Conservation (phyloP, 2,113 vertebrate genomes). For the Platysternon megacephalum region DNA sequence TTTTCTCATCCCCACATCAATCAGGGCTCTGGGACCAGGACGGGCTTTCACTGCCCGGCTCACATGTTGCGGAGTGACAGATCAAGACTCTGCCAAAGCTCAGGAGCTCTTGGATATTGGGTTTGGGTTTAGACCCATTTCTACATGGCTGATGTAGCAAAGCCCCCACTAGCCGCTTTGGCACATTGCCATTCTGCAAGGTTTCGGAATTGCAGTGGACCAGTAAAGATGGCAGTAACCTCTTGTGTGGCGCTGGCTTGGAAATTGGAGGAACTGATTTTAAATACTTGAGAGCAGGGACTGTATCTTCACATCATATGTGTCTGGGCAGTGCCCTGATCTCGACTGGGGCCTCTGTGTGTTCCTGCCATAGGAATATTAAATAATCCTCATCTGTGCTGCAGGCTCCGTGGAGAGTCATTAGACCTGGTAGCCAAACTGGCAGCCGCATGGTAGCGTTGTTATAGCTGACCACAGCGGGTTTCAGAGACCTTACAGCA, state of each 20-base stretch:
- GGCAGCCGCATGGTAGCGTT: neutral
- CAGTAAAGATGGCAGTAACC: neutral
- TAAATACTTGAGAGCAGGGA: neutral
- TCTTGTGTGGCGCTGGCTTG: neutral
- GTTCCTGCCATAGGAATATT: fast-evolving
- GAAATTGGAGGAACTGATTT: neutral
- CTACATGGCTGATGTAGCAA: neutral
- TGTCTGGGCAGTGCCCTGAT: fast-evolving
- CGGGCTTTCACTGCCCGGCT: neutral
- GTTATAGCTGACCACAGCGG: neutral
- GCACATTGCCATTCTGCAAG: neutral
- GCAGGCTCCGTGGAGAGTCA: neutral
- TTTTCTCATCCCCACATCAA: neutral
- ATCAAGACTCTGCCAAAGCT: too few species aligned
- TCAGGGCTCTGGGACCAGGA: neutral
- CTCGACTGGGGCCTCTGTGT: neutral
- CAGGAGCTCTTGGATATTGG: too few species aligned
- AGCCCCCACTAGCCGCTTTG: neutral
- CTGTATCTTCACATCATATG: neutral
- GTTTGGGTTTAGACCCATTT: too few species aligned
- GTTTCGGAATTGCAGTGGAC: neutral
- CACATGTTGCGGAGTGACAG: too few species aligned
- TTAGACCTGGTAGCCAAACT: neutral
- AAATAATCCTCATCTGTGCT: neutral
- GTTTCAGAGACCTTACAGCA: neutral